These are phyloP conservation scores for Eucidaris tribuloides DNA, from an alignment of 35 echinoderm and acorn worm genomes.

Conservation along the genomic window DNA sequence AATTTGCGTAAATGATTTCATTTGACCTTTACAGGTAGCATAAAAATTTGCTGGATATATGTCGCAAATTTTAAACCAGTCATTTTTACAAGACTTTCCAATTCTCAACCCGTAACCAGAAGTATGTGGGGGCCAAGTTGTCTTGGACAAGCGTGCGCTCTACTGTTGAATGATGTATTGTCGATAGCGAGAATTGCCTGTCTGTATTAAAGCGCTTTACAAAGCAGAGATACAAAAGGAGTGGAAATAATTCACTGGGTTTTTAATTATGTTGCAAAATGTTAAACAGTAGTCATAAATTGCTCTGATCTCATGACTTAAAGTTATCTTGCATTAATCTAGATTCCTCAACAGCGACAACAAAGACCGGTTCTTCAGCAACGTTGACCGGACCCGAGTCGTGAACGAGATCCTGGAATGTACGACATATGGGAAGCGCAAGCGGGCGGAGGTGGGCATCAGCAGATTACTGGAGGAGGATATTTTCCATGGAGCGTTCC, in stretches of 20 bases:
- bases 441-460: conserved; percentile 90
- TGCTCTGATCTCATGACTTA: background rate
- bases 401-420: conserved; percentile 90
- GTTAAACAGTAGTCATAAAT: too few species aligned
- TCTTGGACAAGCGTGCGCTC: too few species aligned
- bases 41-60: too few species aligned
- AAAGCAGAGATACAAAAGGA: background rate
- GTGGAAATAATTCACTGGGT: background rate
- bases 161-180: too few species aligned
- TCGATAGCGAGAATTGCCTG: background rate
- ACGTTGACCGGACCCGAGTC: conserved; percentile 75
- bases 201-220: background rate
- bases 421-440: conserved; percentile 89
- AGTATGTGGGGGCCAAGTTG: too few species aligned
- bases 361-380: conserved; percentile 81
- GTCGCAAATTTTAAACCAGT: too few species aligned
- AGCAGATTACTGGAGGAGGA: conserved; percentile 84
- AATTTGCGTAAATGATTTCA: too few species aligned
- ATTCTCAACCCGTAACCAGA: too few species aligned
- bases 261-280: too few species aligned
- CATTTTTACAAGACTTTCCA: too few species aligned
- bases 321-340: background rate
- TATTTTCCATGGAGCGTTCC: conserved; percentile 86
- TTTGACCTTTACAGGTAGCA: too few species aligned
- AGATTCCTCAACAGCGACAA: conserved; percentile 86